Percentiles rank a stretch among this genome's conserved stretches.
phyloP scores from a whole-genome alignment of 2,888 invertebrate species.

The Gastracanthus pulcherrimus region DNA sequence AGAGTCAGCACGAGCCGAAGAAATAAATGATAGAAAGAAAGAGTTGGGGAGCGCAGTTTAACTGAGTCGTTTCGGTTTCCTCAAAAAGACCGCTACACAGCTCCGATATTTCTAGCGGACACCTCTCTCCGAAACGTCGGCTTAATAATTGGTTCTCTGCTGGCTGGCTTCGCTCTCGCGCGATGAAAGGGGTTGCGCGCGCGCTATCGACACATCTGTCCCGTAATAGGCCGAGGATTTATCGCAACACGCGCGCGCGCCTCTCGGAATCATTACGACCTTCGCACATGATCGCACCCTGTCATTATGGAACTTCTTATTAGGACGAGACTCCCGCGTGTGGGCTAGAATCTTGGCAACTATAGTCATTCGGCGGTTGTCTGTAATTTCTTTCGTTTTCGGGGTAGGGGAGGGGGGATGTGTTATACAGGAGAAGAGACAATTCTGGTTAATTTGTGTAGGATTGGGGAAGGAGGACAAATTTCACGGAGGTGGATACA shows the following conservation, averaged over 20 bases:
- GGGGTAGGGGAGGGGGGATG: no score
- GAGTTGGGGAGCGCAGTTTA: conserved; percentile 12
- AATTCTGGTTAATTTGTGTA: no score
- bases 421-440: no score
- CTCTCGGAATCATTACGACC: conserved; percentile 67
- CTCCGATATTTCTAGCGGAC: conserved; percentile 27
- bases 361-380: neutral
- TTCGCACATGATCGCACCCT: conserved; percentile 50
- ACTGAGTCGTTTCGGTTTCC: conserved; percentile 50
- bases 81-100: conserved; percentile 10
- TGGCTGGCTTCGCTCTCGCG: neutral
- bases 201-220: conserved; percentile 74
- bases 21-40: no score
- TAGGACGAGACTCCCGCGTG: conserved; percentile 45
- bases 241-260: conserved; percentile 72
- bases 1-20: neutral
- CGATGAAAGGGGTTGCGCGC: conserved; percentile 61
- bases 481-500: conserved; percentile 5
- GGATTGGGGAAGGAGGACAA: neutral
- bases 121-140: conserved; percentile 17
- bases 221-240: conserved; percentile 73
- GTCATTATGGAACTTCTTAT: conserved; percentile 52
- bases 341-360: conserved; percentile 11
- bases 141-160: conserved; percentile 49
- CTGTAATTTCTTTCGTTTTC: conserved; percentile 6